Conservation (phyloP, 2,797 vertebrate genomes). For the Lemur catta region DNA sequence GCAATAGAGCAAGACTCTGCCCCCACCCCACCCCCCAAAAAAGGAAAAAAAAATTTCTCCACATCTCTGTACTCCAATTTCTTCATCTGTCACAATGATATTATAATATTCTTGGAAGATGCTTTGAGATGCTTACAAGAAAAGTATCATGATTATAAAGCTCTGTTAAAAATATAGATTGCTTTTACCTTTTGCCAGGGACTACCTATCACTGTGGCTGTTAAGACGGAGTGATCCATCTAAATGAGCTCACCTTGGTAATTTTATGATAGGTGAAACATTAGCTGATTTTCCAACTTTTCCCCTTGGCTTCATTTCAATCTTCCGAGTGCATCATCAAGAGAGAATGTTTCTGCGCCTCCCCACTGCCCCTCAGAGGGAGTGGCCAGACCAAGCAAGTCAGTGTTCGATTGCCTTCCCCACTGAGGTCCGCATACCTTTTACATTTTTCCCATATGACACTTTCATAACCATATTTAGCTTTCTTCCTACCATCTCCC, state of each 20-base stretch:
- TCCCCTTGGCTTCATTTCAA: constrained; percentile 17
- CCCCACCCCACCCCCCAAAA: too few relatives aligned
- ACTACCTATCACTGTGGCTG: background rate
- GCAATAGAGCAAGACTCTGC: too few relatives aligned
- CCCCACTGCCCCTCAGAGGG: background rate
- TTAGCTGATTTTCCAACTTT: constrained; percentile 13
- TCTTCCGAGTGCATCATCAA: background rate
- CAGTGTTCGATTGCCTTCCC: background rate
- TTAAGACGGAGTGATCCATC: background rate
- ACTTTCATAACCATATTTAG: constrained; percentile 69
- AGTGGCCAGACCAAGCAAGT: background rate
- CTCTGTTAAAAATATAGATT: background rate
- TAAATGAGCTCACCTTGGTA: background rate
- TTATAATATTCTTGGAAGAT: background rate
- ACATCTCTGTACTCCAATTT: constrained; percentile 26
- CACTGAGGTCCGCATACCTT: constrained; percentile 61
- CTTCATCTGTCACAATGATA: constrained; percentile 26
- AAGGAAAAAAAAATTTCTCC: background rate
- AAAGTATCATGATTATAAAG: background rate
- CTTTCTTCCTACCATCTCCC: constrained; percentile 68
- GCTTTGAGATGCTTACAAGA: constrained; percentile 10
- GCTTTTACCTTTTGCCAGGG: constrained; percentile 3
- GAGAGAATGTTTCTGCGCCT: background rate
- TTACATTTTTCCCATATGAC: constrained; percentile 57
- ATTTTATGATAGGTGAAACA: background rate